phyloP scores from a whole-genome alignment of 2,797 vertebrate species.

The Danio tinwini region DNA sequence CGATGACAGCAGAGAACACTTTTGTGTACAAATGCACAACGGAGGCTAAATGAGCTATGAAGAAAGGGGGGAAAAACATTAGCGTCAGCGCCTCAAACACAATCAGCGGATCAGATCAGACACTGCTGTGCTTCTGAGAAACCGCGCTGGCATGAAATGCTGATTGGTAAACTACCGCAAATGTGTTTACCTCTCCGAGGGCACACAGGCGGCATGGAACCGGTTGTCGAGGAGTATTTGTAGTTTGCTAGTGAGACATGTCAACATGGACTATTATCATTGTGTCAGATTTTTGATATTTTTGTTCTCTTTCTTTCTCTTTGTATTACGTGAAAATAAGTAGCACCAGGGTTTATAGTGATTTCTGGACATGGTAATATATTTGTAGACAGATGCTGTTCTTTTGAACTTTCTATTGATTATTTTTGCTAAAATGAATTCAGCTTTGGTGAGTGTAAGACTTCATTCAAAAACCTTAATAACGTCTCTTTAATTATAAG shows the following conservation, averaged over 20 bases:
- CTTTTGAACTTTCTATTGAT: background rate
- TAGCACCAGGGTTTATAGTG: background rate
- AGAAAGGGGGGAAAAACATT: conserved; percentile 37
- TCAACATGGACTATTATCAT: conserved; percentile 39
- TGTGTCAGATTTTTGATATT: conserved; percentile 47
- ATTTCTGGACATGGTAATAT: conserved; percentile 1
- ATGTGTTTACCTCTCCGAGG: conserved; percentile 41
- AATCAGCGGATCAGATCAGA: conserved; percentile 53
- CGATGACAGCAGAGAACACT: conserved; percentile 18
- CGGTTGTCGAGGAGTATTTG: conserved; percentile 30
- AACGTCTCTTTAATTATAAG: too few relatives aligned
- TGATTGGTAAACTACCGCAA: conserved; percentile 41
- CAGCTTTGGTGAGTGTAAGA: background rate
- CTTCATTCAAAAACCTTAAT: background rate
- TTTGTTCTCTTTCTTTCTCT: conserved; percentile 21
- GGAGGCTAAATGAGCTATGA: conserved; percentile 51
- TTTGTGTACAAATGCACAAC: conserved; percentile 40
- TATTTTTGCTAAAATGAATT: background rate
- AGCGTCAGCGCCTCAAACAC: conserved; percentile 48
- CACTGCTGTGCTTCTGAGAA: conserved; percentile 39
- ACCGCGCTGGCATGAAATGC: conserved; percentile 23
- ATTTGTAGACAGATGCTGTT: conserved; percentile 21
- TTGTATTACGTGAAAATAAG: conserved; percentile 9
- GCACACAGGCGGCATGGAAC: conserved; percentile 20
- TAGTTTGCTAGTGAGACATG: conserved; percentile 8